These are phyloP conservation scores for Misgurnus anguillicaudatus DNA, from an alignment of 2,113 vertebrate genomes.

Conservation along the genomic window DNA sequence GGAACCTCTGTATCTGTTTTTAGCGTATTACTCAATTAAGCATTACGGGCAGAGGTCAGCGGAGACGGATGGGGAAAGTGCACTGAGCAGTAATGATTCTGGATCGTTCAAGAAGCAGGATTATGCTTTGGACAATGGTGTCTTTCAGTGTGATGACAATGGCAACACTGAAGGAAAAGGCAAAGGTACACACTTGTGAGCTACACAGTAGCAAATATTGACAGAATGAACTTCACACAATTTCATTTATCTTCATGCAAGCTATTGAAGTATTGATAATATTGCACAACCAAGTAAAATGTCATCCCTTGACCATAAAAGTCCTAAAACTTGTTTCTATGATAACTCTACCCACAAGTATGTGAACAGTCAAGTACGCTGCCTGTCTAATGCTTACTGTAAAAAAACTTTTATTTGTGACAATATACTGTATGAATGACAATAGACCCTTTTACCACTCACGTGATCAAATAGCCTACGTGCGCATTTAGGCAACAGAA, in stretches of 20 bases:
- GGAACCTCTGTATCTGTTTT: slow-evolving; percentile 44
- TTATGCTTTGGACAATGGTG: slow-evolving; percentile 67
- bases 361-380: background rate
- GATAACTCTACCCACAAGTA: background rate
- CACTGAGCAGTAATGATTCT: slow-evolving; percentile 45
- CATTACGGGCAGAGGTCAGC: fast-evolving
- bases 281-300: background rate
- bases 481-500: too few relatives aligned
- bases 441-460: too few relatives aligned
- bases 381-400: background rate
- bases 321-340: background rate
- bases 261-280: slow-evolving; percentile 9
- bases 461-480: too few relatives aligned
- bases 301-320: background rate
- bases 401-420: background rate
- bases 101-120: slow-evolving; percentile 44
- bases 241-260: background rate
- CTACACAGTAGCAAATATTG: background rate
- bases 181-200: slow-evolving; percentile 64
- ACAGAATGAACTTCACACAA: slow-evolving; percentile 2
- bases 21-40: slow-evolving; percentile 79
- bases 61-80: slow-evolving; percentile 48
- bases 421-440: too few relatives aligned
- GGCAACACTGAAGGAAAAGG: slow-evolving; percentile 38
- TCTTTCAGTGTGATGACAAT: slow-evolving; percentile 71